Evolutionary conservation across 2,113 vertebrate genomes (phyloP).

Genomic region (rabbit (Oryctolagus cuniculus)): mOryCun1.1 NC_091448.1:60594001-60594500

Average conservation of each 20-base stretch:
- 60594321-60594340: background rate
- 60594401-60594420: no score
- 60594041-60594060: background rate
- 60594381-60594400: background rate
- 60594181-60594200: background rate
- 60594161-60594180: background rate
- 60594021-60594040: background rate
- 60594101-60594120: background rate
- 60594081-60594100: background rate
- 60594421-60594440: no score
- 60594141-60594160: background rate
- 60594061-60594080: background rate
- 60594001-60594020: no score
- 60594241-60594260: background rate
- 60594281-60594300: background rate
- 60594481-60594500: no score
- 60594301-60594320: background rate
- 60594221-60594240: slow-evolving; percentile 33
- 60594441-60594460: no score
- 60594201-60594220: slow-evolving; percentile 25
- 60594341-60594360: background rate
- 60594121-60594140: background rate
- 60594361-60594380: background rate
- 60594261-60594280: background rate
- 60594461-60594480: no score